A percentile compares a stretch with the other conserved stretches of the same genome.
Evolutionary conservation across 2,797 vertebrate species (phyloP).

Genomic region (Tiaroga cobitis): DNA sequence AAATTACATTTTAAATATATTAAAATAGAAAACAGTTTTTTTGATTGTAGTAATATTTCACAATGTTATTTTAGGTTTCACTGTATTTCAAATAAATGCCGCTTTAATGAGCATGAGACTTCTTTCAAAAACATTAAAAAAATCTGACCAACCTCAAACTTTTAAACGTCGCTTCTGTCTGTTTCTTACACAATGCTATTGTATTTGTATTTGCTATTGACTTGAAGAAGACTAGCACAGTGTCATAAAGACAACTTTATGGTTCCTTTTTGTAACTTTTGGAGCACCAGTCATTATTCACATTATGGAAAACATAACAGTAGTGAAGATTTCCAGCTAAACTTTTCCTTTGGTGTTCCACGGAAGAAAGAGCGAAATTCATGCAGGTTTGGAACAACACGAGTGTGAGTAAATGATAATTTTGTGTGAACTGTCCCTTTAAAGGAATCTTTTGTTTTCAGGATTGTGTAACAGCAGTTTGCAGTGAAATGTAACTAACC

Average conservation of each 20-base stretch:
- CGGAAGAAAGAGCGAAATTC: not conserved
- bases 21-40: not conserved
- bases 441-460: slow-evolving; percentile 16
- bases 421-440: slow-evolving; percentile 11
- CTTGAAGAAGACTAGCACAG: not conserved
- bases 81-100: not conserved
- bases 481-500: not conserved
- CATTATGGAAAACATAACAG: not conserved
- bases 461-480: slow-evolving; percentile 18
- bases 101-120: not conserved
- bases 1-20: not conserved
- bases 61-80: not conserved
- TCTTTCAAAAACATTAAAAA: not conserved
- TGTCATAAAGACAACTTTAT: not conserved
- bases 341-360: slow-evolving; percentile 5
- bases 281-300: not conserved
- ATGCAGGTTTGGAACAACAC: not conserved
- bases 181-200: not conserved
- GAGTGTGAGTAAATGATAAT: not conserved
- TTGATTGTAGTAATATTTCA: not conserved
- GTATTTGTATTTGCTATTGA: not conserved
- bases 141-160: not conserved
- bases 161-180: not conserved
- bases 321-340: not conserved
- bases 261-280: not conserved